Evolutionary conservation across 2,797 vertebrate genomes (phyloP), one percentile per base, ranked within the genome.

Genomic region (Choloepus didactylus): DNA sequence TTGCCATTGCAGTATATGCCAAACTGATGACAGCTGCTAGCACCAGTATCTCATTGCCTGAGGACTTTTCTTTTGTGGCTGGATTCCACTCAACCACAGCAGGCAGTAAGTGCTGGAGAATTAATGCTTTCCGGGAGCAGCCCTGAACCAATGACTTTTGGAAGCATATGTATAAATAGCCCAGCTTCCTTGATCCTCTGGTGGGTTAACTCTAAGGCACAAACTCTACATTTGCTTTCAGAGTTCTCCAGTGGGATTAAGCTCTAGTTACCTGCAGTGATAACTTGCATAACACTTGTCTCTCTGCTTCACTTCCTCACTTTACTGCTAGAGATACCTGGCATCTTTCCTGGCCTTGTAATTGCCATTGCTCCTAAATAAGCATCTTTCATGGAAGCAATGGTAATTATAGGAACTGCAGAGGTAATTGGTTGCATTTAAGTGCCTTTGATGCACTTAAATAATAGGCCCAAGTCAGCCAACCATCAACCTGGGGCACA

Each of bases 31-130:
- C 72, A 86, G 56, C 15, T 91, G 41, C 3, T 19, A 3, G 81
- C 44, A 79, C 79, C 79, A 94, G 70, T 54, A 79, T 72, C 69
- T 82, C 80, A 54, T 38, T 86, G 72, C 18, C 16, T 9, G 25
- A 56, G 16, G 25, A 35, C 49, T 27, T 70, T 94, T 94, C 69
- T 93, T 49, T 73, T 31, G 38, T 93, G 41, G 9, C 31, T 94
- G 12, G 4, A 54, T 46, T 67, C 66, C 62, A 29, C 12, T 62
- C 23, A 62, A 49, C 38, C 35, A 31, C 54, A 80, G 66, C n/a
- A 86, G 72, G 84, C 60, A 81, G 11, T 41, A 35, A 85, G 29
- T 31, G 31, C 19, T 31, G 6, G 59, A 92, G 59, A 95, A 70
- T 70, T 14, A 76, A 51, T 10, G 44, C 83, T 83, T 5, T 56